These are phyloP conservation scores for Ibidorhyncha struthersii DNA, from an alignment of 2,113 vertebrate genomes.

Conservation along the genomic window DNA sequence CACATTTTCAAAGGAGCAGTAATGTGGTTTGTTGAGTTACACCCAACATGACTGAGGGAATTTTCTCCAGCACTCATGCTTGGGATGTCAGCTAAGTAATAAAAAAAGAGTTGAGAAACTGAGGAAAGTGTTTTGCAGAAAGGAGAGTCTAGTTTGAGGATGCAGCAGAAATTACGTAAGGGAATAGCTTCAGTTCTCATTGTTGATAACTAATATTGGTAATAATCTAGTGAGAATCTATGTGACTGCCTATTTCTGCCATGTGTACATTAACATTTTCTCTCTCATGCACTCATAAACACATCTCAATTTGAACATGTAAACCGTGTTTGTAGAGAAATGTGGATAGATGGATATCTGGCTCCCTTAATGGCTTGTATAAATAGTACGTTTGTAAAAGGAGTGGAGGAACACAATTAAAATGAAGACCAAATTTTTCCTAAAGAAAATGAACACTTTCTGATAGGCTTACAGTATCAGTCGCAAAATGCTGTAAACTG, in stretches of 20 bases:
- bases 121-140: not conserved
- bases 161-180: not conserved
- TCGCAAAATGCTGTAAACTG: not conserved
- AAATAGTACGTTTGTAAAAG: not conserved
- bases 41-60: not conserved
- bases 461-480: not conserved
- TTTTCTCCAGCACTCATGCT: not conserved
- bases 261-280: slow-evolving; percentile 18
- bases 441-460: not conserved
- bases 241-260: slow-evolving; percentile 2
- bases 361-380: not conserved
- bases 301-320: not conserved
- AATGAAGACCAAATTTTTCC: not conserved
- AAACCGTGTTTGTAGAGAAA: not conserved
- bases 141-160: not conserved
- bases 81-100: not conserved
- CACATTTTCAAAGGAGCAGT: slow-evolving; percentile 12
- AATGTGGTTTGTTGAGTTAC: slow-evolving; percentile 31
- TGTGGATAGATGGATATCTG: not conserved
- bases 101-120: not conserved
- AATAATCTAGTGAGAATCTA: not conserved
- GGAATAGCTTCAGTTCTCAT: not conserved
- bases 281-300: not conserved
- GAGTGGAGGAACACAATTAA: not conserved
- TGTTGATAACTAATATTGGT: not conserved